A percentile compares a stretch with the other conserved stretches of the same genome.
phyloP scores from a whole-genome alignment of 1,140 invertebrate genomes.

The Drosophila varians region DNA sequence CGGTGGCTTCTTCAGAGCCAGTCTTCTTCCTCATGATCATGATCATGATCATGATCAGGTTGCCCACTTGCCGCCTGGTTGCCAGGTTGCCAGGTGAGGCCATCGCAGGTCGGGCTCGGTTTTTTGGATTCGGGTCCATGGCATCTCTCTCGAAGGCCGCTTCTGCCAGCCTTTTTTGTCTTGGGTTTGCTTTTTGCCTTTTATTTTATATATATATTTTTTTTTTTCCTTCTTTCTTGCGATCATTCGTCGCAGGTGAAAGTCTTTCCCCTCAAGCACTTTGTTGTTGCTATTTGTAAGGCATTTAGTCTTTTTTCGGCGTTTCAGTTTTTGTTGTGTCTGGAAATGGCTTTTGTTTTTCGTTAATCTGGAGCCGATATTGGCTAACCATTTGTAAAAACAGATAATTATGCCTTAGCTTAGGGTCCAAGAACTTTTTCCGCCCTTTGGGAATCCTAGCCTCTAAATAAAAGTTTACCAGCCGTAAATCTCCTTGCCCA shows the following conservation, averaged over 20 bases:
- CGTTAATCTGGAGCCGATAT: constrained; percentile 53
- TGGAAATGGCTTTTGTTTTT: constrained; percentile 53
- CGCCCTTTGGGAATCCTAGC: not conserved
- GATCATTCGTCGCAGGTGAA: constrained; percentile 70
- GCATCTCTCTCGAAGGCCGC: constrained; percentile 70
- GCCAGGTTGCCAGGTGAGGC: constrained; percentile 49
- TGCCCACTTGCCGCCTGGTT: constrained; percentile 59
- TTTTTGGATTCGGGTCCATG: constrained; percentile 59
- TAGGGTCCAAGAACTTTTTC: not conserved
- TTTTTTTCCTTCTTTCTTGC: constrained; percentile 43
- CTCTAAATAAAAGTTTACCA: constrained; percentile 12
- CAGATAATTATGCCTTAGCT: not conserved
- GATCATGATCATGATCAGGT: constrained; percentile 36
- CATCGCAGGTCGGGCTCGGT: constrained; percentile 22
- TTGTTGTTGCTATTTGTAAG: constrained; percentile 75
- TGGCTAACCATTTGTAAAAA: not conserved
- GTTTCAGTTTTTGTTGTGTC: constrained; percentile 60
- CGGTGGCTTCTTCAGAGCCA: constrained; percentile 40
- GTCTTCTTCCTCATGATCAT: constrained; percentile 15
- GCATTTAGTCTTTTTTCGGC: constrained; percentile 71
- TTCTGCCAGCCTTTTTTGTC: constrained; percentile 34
- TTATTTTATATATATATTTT: constrained; percentile 20
- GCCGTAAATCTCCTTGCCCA: constrained; percentile 39
- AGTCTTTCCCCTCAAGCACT: constrained; percentile 77
- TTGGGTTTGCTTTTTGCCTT: constrained; percentile 10